Conservation (phyloP, 2,888 invertebrate species). For the Volucella bombylans region DNA sequence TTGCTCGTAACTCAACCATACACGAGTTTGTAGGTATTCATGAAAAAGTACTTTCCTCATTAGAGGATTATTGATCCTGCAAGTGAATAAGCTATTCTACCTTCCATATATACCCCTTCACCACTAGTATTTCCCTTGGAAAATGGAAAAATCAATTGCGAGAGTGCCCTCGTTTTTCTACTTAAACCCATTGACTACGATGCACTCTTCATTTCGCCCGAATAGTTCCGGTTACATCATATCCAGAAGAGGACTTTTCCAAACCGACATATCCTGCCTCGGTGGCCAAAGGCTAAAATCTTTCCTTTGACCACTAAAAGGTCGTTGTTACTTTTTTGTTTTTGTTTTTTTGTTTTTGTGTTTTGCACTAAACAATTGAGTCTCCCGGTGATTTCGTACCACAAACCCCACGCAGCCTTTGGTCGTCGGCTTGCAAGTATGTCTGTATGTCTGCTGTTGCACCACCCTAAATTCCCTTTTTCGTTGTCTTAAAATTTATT, state of each 20-base stretch:
- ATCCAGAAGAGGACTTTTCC: not conserved
- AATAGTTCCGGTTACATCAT: slow-evolving; percentile 40
- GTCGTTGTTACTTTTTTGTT: slow-evolving; percentile 7
- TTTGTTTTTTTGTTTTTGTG: not conserved
- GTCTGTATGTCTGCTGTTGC: slow-evolving; percentile 20
- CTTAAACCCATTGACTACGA: slow-evolving; percentile 30
- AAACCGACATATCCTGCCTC: not conserved
- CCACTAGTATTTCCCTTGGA: too few species aligned
- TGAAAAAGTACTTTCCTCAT: slow-evolving; percentile 9
- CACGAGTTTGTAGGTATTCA: not conserved
- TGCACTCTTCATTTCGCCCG: slow-evolving; percentile 15
- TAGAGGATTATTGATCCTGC: slow-evolving; percentile 10
- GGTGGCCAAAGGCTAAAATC: slow-evolving; percentile 7
- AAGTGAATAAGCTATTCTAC: not conserved
- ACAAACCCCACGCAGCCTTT: slow-evolving; percentile 14
- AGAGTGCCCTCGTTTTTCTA: slow-evolving; percentile 24
- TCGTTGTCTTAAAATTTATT: slow-evolving; percentile 52
- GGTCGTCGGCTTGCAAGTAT: slow-evolving; percentile 5
- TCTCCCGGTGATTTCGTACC: slow-evolving; percentile 1
- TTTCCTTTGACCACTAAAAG: slow-evolving; percentile 35
- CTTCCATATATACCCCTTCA: not conserved
- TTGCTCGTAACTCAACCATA: not conserved
- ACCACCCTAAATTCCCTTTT: slow-evolving; percentile 1
- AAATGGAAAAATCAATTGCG: slow-evolving; percentile 56
- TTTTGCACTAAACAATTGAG: slow-evolving; percentile 15